Conservation (phyloP, 2,888 invertebrate species). For the Watsonalla cultraria region DNA sequence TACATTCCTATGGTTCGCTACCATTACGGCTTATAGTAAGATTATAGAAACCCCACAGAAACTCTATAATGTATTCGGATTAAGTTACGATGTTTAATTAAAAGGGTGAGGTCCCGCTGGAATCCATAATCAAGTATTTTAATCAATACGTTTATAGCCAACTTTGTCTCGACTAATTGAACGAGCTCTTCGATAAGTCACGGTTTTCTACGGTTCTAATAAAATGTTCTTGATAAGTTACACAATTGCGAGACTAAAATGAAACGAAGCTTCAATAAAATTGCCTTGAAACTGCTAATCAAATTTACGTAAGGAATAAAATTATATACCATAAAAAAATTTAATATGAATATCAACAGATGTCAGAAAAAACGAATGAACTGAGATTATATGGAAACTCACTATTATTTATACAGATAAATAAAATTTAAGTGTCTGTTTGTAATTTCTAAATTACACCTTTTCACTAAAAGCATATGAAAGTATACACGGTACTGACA, state of each 20-base stretch:
- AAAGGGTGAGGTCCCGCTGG: slow-evolving; percentile 22
- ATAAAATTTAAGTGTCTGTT: too few relatives aligned
- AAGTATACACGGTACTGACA: too few relatives aligned
- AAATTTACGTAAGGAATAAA: too few relatives aligned
- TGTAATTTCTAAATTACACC: too few relatives aligned
- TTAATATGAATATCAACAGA: too few relatives aligned
- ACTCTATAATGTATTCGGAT: slow-evolving; percentile 4
- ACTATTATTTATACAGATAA: too few relatives aligned
- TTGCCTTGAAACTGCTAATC: too few relatives aligned
- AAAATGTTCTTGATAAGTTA: background rate
- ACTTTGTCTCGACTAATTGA: slow-evolving; percentile 32
- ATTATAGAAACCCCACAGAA: slow-evolving; percentile 7
- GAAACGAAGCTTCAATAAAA: background rate
- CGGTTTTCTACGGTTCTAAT: slow-evolving; percentile 1
- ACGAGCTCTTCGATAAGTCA: slow-evolving; percentile 17
- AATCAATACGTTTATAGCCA: slow-evolving; percentile 35
- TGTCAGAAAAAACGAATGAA: too few relatives aligned
- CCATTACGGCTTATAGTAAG: slow-evolving; percentile 1
- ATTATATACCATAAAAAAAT: too few relatives aligned
- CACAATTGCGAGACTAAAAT: background rate
- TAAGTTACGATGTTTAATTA: slow-evolving; percentile 20
- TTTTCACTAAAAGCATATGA: too few relatives aligned
- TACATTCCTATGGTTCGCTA: background rate
- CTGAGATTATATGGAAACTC: too few relatives aligned
- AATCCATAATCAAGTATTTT: slow-evolving; percentile 35